phyloP scores from a whole-genome alignment of 2,888 invertebrate genomes.

The Sinohyriopsis cumingii region DNA sequence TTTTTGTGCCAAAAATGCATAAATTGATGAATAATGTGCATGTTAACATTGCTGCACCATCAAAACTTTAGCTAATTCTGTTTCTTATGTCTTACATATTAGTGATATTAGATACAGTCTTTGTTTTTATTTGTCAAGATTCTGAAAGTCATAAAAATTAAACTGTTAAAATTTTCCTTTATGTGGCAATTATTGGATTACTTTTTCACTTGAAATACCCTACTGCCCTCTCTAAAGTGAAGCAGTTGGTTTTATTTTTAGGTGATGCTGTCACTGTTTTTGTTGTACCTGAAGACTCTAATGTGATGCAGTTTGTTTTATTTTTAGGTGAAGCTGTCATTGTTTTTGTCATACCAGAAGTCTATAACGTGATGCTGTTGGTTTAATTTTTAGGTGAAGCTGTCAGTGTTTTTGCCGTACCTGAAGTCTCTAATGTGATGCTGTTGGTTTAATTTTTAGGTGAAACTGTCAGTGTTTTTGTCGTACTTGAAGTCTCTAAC shows the following conservation, averaged over 20 bases:
- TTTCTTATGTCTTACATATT: neutral
- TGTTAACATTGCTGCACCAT: too few relatives aligned
- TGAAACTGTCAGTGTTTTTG: slow-evolving; percentile 66
- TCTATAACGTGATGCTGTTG: slow-evolving; percentile 25
- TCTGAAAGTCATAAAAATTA: neutral
- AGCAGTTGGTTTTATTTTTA: slow-evolving; percentile 19
- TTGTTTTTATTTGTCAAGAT: neutral
- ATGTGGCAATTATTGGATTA: neutral
- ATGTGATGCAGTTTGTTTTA: too few relatives aligned
- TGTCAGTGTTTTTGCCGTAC: slow-evolving; percentile 66
- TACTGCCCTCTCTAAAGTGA: too few relatives aligned
- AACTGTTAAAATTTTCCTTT: neutral
- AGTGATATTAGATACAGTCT: neutral
- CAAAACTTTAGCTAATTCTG: neutral
- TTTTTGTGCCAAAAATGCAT: too few relatives aligned
- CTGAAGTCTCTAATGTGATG: slow-evolving; percentile 46
- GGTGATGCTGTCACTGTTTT: slow-evolving; percentile 68
- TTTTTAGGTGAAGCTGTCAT: slow-evolving; percentile 65
- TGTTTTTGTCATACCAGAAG: slow-evolving; percentile 66
- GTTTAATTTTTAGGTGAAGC: slow-evolving; percentile 59
- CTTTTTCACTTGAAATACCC: neutral
- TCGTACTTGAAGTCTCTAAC: slow-evolving; percentile 65
- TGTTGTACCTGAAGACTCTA: slow-evolving; percentile 64
- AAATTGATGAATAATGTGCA: too few relatives aligned
- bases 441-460: slow-evolving; percentile 42